A percentile compares a stretch with the other conserved stretches of the same genome.
phyloP scores from a whole-genome alignment of 2,113 vertebrate genomes.

The Gallinago undulata region DNA sequence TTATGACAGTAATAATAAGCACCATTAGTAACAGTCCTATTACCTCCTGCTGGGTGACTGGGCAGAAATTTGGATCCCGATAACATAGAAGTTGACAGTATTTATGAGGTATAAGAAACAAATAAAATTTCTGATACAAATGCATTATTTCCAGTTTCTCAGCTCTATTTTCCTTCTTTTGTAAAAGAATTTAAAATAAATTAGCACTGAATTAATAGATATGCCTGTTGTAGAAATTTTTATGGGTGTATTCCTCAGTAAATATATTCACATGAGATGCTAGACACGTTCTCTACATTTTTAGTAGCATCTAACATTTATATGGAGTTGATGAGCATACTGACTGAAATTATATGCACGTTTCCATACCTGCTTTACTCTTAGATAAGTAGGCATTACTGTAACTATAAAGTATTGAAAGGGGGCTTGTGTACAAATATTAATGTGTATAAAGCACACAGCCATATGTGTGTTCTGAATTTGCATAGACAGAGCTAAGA shows the following conservation, averaged over 20 bases:
- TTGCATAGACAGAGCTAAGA: not conserved
- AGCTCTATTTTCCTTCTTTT: not conserved
- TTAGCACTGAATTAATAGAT: not conserved
- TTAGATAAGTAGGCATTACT: not conserved
- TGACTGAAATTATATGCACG: not conserved
- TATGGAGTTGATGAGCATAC: not conserved
- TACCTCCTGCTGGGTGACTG: not conserved
- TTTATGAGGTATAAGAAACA: not conserved
- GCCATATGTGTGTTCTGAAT: not conserved
- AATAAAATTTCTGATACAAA: not conserved
- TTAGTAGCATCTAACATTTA: not conserved
- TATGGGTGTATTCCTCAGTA: not conserved
- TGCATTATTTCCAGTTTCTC: not conserved
- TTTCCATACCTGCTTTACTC: not conserved
- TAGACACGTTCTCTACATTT: not conserved
- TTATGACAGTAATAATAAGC: slow-evolving; percentile 13
- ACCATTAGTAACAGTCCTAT: not conserved
- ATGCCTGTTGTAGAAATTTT: not conserved
- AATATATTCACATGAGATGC: not conserved
- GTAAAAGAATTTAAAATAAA: not conserved
- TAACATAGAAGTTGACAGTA: not conserved
- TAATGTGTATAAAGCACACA: not conserved
- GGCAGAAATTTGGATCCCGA: not conserved
- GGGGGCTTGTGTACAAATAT: not conserved
- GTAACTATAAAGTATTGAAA: not conserved